Percentiles rank a stretch among this genome's conserved stretches.
These are phyloP conservation scores for Ianthella basta DNA, from an alignment of 37 sponge, comb jelly and placozoan genomes.

Conservation along the genomic window DNA sequence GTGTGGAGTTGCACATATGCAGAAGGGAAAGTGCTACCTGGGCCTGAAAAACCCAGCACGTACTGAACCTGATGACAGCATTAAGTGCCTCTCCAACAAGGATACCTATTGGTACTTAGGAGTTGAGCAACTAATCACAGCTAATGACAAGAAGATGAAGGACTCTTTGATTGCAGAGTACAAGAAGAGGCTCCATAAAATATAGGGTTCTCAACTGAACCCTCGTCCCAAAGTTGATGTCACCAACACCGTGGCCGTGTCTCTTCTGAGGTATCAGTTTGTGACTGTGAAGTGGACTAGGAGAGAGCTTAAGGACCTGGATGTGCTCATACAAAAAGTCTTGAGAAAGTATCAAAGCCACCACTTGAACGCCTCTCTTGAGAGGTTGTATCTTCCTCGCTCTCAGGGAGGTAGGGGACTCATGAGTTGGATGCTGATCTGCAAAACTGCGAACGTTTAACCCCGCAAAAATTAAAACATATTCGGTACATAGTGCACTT, in stretches of 20 bases:
- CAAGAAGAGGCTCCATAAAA: background rate
- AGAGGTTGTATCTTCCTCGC: background rate
- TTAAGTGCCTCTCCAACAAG: background rate
- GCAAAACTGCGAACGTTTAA: too few relatives aligned
- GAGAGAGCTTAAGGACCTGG: background rate
- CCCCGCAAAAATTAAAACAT: too few relatives aligned
- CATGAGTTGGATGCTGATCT: too few relatives aligned
- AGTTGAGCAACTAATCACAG: constrained; percentile 13
- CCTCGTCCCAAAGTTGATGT: background rate
- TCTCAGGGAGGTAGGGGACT: background rate
- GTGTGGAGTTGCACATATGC: constrained; percentile 34
- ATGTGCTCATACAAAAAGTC: background rate
- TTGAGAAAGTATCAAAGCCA: too few relatives aligned
- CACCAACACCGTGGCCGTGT: constrained; percentile 8
- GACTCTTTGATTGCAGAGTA: background rate
- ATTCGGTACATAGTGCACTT: too few relatives aligned
- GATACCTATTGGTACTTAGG: constrained; percentile 38
- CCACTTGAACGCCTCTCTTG: background rate
- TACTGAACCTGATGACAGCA: background rate
- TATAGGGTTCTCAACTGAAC: background rate
- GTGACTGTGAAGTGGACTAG: background rate
- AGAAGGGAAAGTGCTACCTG: background rate
- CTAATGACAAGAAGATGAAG: background rate
- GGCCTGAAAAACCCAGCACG: background rate
- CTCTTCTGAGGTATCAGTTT: background rate